These are phyloP conservation scores for Microchirus variegatus DNA, from an alignment of 2,797 vertebrate species.

Conservation along the genomic window DNA sequence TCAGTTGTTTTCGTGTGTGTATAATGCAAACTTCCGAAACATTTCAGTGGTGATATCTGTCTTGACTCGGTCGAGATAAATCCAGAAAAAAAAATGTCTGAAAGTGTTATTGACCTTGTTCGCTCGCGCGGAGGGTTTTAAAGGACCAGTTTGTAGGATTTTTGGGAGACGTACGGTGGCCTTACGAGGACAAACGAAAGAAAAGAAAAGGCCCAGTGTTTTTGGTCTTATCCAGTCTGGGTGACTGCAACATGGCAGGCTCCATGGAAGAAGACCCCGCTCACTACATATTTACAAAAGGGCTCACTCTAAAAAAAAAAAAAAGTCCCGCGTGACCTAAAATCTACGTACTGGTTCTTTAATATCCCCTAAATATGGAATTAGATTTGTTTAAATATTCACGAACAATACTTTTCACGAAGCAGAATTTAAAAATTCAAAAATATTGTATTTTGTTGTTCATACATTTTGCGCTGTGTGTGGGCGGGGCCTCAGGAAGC, in stretches of 20 bases:
- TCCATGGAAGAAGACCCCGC: not conserved
- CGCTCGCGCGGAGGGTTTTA: slow-evolving; percentile 34
- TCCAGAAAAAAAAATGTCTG: slow-evolving; percentile 42
- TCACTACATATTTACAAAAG: not conserved
- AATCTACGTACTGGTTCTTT: slow-evolving; percentile 3
- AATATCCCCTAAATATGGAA: slow-evolving; percentile 41
- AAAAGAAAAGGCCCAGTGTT: no score
- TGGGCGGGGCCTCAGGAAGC: no score
- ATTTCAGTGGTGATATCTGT: slow-evolving; percentile 65
- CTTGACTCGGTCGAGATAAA: slow-evolving; percentile 17
- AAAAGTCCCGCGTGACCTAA: not conserved
- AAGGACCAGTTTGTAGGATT: slow-evolving; percentile 3
- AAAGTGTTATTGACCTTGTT: slow-evolving; percentile 52
- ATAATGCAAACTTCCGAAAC: slow-evolving; percentile 45
- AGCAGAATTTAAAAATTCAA: no score
- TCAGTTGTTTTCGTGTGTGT: slow-evolving; percentile 26
- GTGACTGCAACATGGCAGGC: no score
- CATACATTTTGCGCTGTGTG: no score
- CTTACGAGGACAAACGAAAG: no score
- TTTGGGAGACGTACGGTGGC: not conserved
- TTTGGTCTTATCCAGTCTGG: no score
- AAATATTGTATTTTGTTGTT: no score
- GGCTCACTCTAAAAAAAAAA: not conserved
- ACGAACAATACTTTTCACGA: no score
- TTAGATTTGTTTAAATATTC: no score